phyloP scores from a whole-genome alignment of 1,140 invertebrate species.

The Tetranychus cinnabarinus region DNA sequence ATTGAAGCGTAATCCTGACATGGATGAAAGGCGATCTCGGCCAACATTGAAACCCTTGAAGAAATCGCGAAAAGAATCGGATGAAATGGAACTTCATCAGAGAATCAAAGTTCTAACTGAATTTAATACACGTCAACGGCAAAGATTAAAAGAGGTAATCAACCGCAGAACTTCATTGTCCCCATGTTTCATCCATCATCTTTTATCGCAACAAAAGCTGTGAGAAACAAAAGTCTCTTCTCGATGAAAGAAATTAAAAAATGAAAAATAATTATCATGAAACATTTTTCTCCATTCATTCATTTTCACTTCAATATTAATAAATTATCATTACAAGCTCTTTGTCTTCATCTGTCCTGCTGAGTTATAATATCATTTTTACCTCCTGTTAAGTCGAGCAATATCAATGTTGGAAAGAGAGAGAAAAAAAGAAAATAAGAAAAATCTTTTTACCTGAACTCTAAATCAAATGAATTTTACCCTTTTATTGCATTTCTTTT shows the following conservation, averaged over 20 bases:
- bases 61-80: constrained; percentile 16
- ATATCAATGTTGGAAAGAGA: too few relatives aligned
- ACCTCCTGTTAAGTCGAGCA: too few relatives aligned
- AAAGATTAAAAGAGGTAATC: constrained; percentile 20
- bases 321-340: too few relatives aligned
- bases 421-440: background rate
- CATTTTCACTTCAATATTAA: too few relatives aligned
- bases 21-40: constrained; percentile 41
- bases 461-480: too few relatives aligned
- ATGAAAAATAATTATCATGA: too few relatives aligned
- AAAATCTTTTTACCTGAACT: too few relatives aligned
- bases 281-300: too few relatives aligned
- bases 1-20: constrained; percentile 60
- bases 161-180: background rate
- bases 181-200: background rate
- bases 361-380: too few relatives aligned
- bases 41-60: constrained; percentile 27
- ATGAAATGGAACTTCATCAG: constrained; percentile 18
- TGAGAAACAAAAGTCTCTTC: background rate
- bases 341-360: too few relatives aligned
- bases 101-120: constrained; percentile 21
- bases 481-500: too few relatives aligned
- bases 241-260: background rate
- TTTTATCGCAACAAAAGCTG: background rate
- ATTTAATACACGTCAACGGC: constrained; percentile 21